Evolutionary conservation across 1,140 invertebrate genomes (phyloP).

Genomic region (Argopecten irradians): DNA sequence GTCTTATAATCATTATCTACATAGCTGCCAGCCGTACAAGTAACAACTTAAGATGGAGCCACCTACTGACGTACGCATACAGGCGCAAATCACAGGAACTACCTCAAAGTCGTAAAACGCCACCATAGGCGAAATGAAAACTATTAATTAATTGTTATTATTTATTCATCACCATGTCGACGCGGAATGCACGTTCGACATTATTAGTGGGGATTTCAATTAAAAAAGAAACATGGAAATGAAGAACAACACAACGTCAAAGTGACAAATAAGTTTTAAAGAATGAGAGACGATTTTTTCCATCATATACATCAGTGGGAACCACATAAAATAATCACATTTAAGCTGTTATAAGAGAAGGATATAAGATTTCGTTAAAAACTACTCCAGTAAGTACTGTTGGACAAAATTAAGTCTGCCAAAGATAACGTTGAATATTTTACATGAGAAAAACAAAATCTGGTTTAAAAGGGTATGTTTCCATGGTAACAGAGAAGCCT

Average conservation of each 20-base stretch:
- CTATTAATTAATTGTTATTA: no score
- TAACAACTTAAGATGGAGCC: neutral
- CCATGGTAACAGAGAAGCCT: slow-evolving; percentile 13
- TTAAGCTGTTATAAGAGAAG: slow-evolving; percentile 36
- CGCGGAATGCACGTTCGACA: neutral
- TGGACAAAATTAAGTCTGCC: slow-evolving; percentile 50
- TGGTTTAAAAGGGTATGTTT: slow-evolving; percentile 32
- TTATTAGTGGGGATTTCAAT: neutral
- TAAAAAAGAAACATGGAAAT: neutral
- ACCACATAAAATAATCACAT: slow-evolving; percentile 30
- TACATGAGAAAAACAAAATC: slow-evolving; percentile 35
- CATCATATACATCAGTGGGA: neutral
- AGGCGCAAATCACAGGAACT: neutral
- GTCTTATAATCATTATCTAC: neutral
- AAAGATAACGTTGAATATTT: slow-evolving; percentile 33
- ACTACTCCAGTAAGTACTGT: slow-evolving; percentile 17
- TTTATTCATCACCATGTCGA: neutral
- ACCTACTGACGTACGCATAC: neutral
- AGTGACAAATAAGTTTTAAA: neutral
- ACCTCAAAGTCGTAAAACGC: neutral
- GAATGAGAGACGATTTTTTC: no score
- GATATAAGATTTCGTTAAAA: slow-evolving; percentile 47
- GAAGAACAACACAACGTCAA: neutral
- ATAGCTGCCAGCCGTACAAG: neutral
- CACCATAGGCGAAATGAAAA: neutral